Evolutionary conservation across 2,797 vertebrate species (phyloP).

Genomic region (Gallirallus australis): DNA sequence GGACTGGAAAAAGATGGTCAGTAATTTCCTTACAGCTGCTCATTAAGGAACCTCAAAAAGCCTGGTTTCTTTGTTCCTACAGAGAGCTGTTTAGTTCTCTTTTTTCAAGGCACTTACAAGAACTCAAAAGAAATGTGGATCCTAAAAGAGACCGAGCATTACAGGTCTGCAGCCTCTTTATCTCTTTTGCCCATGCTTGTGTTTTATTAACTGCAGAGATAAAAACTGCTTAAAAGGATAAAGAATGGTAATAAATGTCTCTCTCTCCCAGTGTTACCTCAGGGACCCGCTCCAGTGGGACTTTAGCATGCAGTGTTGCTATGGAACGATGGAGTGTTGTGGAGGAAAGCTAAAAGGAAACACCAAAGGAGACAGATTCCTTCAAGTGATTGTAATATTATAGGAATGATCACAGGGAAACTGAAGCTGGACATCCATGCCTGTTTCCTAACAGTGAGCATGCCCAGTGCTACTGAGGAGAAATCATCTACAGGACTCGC

Average conservation of each 20-base stretch:
- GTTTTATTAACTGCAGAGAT: conserved; percentile 14
- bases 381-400: background rate
- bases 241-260: background rate
- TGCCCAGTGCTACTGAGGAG: background rate
- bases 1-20: background rate
- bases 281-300: background rate
- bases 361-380: background rate
- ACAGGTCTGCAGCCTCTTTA: background rate
- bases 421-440: background rate
- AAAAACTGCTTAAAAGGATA: background rate
- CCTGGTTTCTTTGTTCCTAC: background rate
- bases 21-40: background rate
- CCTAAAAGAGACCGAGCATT: background rate
- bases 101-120: background rate
- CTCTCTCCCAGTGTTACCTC: background rate
- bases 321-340: background rate
- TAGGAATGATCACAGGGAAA: background rate
- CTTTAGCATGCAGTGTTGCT: background rate
- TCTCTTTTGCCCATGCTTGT: background rate
- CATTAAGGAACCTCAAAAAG: background rate
- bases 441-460: accelerated
- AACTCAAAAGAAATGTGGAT: background rate
- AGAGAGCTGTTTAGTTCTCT: background rate
- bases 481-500: background rate
- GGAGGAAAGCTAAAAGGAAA: background rate